A percentile compares a stretch with the other conserved stretches of the same genome.
Evolutionary conservation across 2,113 vertebrate species (phyloP).

Genomic region (Apteryx owenii): DNA sequence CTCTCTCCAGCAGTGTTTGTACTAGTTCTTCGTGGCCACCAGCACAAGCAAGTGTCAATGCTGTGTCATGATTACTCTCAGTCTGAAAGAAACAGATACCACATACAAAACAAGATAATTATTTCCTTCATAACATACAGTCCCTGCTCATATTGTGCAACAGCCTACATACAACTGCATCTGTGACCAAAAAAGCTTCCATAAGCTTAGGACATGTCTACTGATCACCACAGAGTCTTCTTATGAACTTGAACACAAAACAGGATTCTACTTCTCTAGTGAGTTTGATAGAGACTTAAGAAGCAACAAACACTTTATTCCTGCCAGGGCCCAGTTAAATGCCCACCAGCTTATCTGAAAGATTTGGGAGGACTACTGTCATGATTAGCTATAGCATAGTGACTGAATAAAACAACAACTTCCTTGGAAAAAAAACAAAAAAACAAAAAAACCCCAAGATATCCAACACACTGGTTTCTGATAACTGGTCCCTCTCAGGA

Average conservation of each 20-base stretch:
- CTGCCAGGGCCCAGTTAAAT: not conserved
- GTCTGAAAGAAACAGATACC: constrained; percentile 80
- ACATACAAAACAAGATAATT: rapidly evolving
- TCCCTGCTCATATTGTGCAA: rapidly evolving
- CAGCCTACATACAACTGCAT: not conserved
- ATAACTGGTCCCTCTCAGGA: too few relatives aligned
- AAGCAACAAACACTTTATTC: rapidly evolving
- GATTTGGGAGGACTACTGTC: rapidly evolving
- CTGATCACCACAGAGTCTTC: not conserved
- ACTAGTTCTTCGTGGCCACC: constrained; percentile 98
- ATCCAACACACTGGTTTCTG: not conserved
- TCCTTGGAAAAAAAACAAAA: not conserved
- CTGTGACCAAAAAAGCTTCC: not conserved
- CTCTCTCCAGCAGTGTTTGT: constrained; percentile 94
- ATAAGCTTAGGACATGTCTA: rapidly evolving
- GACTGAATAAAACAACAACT: not conserved
- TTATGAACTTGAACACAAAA: not conserved
- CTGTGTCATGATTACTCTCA: constrained; percentile 98
- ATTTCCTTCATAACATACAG: not conserved
- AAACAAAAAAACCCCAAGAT: too few relatives aligned
- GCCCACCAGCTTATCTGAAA: not conserved
- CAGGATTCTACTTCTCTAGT: not conserved
- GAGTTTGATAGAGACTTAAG: not conserved
- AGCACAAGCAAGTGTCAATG: constrained; percentile 95
- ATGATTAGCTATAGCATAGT: not conserved